Conservation (phyloP, 2,888 invertebrate species). For the Steromphala cineraria region DNA sequence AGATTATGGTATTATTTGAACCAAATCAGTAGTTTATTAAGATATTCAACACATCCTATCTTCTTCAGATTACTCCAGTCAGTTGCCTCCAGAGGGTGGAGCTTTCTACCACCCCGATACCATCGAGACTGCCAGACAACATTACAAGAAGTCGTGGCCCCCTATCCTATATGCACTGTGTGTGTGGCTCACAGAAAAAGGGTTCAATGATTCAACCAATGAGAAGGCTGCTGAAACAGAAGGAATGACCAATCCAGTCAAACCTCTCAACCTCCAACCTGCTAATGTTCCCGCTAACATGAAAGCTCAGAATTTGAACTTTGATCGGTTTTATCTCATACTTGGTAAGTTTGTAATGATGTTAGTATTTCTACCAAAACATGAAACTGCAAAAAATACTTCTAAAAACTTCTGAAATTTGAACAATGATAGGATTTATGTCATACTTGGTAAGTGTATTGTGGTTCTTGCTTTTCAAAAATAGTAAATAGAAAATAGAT, state of each 20-base stretch:
- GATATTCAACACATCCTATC: too few relatives aligned
- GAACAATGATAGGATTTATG: slow-evolving; percentile 83
- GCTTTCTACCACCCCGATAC: slow-evolving; percentile 98
- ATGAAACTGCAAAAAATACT: too few relatives aligned
- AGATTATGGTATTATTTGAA: not conserved
- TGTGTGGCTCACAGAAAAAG: slow-evolving; percentile 86
- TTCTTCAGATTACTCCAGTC: slow-evolving; percentile 90
- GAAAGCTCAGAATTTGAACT: slow-evolving; percentile 79
- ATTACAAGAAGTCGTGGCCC: slow-evolving; percentile 95
- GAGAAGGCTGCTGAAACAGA: slow-evolving; percentile 39
- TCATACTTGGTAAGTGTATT: slow-evolving; percentile 87
- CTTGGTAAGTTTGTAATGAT: slow-evolving; percentile 82
- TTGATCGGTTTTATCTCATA: slow-evolving; percentile 86
- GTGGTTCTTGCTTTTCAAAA: too few relatives aligned
- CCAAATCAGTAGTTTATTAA: not conserved
- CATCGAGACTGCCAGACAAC: slow-evolving; percentile 92
- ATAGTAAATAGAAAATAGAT: too few relatives aligned
- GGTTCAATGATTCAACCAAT: slow-evolving; percentile 76
- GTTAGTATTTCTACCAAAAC: too few relatives aligned
- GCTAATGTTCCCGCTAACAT: slow-evolving; percentile 72
- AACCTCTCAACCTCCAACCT: slow-evolving; percentile 42
- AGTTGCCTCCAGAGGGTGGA: slow-evolving; percentile 86
- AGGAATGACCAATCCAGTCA: slow-evolving; percentile 28
- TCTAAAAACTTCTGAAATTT: too few relatives aligned
- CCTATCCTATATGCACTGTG: slow-evolving; percentile 95